A percentile compares a stretch with the other conserved stretches of the same genome.
These are phyloP conservation scores for Acridotheres tristis DNA, from an alignment of 2,797 vertebrate genomes.

Conservation along the genomic window DNA sequence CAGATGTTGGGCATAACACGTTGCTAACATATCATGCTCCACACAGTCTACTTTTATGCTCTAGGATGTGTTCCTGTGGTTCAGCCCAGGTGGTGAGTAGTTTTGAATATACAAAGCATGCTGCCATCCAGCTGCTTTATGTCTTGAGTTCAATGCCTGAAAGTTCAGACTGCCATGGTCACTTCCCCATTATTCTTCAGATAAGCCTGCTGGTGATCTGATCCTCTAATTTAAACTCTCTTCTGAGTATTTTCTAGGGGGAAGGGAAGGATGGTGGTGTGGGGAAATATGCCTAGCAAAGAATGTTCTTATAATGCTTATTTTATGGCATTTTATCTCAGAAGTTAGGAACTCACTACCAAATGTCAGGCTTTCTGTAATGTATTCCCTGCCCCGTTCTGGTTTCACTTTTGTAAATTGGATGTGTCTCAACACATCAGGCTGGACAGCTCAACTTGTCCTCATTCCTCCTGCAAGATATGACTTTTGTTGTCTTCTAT, in stretches of 20 bases:
- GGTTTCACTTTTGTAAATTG: neutral
- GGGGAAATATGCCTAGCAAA: neutral
- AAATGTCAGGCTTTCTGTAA: neutral
- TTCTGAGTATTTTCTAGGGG: neutral
- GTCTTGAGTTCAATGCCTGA: neutral
- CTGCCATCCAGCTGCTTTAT: neutral
- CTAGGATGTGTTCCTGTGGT: neutral
- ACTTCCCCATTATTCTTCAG: neutral
- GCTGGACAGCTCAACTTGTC: neutral
- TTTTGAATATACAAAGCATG: rapidly evolving
- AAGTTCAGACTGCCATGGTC: rapidly evolving
- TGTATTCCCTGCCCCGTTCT: neutral
- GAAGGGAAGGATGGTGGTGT: neutral
- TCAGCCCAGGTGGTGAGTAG: neutral
- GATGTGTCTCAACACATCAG: neutral
- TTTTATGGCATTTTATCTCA: neutral
- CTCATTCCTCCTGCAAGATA: neutral
- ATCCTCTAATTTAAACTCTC: neutral
- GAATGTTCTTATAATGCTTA: neutral
- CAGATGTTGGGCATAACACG: neutral
- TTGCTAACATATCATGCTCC: neutral
- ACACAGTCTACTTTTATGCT: neutral
- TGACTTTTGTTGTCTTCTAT: neutral
- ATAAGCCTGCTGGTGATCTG: neutral
- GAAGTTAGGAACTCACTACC: neutral